Conservation (phyloP, 2,113 vertebrate species). For the Macquaria australasica region DNA sequence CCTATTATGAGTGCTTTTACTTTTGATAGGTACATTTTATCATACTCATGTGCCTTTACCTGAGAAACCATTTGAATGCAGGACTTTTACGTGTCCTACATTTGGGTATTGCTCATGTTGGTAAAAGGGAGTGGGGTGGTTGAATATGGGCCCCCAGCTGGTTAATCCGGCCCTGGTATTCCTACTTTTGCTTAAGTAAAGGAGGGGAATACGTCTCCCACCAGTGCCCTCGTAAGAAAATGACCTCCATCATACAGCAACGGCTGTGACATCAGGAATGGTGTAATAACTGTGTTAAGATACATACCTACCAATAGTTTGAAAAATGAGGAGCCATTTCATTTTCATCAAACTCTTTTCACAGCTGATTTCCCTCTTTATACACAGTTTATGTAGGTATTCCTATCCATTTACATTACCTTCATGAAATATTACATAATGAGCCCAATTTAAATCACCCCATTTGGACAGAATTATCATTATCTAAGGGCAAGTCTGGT, state of each 20-base stretch:
- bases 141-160: not conserved
- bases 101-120: too few relatives aligned
- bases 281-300: not conserved
- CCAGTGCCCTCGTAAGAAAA: not conserved
- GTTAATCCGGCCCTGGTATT: not conserved
- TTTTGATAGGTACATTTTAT: too few relatives aligned
- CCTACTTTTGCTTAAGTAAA: not conserved
- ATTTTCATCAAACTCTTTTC: slow-evolving; percentile 12
- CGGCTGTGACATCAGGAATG: not conserved
- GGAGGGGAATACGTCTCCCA: not conserved
- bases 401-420: not conserved
- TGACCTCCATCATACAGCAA: not conserved
- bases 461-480: slow-evolving; percentile 9
- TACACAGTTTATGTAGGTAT: not conserved
- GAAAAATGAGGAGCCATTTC: not conserved
- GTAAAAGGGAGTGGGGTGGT: too few relatives aligned
- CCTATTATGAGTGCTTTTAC: too few relatives aligned
- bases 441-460: slow-evolving; percentile 12
- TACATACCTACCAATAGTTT: not conserved
- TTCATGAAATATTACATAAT: slow-evolving; percentile 30
- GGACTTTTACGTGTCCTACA: too few relatives aligned
- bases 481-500: slow-evolving; percentile 19
- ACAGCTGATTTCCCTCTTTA: slow-evolving; percentile 11
- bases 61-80: too few relatives aligned
- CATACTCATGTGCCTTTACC: too few relatives aligned